These are phyloP conservation scores for Icerya purchasi DNA, from an alignment of 2,888 invertebrate species.

Conservation along the genomic window DNA sequence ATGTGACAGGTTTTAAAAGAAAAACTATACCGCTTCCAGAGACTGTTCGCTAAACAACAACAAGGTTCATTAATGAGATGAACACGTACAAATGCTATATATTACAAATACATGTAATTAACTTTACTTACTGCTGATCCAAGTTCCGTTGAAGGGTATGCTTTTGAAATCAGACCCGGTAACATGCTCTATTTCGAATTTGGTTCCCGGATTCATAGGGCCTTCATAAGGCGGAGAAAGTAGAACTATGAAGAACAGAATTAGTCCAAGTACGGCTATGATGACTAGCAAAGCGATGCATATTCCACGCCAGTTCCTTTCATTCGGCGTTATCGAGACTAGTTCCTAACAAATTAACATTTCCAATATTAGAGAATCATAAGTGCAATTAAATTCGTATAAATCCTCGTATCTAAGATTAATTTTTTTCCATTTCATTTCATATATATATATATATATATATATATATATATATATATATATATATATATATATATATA, in stretches of 20 bases:
- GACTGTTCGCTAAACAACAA: no score
- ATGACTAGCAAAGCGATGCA: slow-evolving; percentile 79
- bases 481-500: no score
- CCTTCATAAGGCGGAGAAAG: slow-evolving; percentile 61
- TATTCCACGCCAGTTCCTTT: slow-evolving; percentile 87
- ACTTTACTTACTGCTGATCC: slow-evolving; percentile 39
- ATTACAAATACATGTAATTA: background rate
- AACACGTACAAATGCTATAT: no score
- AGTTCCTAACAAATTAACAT: slow-evolving; percentile 69
- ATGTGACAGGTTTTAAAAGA: no score
- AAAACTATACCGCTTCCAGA: no score
- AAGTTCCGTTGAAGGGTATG: slow-evolving; percentile 50
- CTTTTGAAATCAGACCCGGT: slow-evolving; percentile 24
- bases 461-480: no score
- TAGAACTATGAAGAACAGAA: slow-evolving; percentile 74
- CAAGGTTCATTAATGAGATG: no score
- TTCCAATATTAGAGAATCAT: no score
- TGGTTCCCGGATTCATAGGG: slow-evolving; percentile 39
- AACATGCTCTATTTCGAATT: slow-evolving; percentile 43
- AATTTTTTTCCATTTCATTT: no score
- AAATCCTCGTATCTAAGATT: no score
- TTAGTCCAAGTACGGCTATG: slow-evolving; percentile 65
- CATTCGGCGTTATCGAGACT: slow-evolving; percentile 63
- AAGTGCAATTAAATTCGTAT: no score
- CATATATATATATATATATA: no score